A percentile compares a stretch with the other conserved stretches of the same genome.
phyloP scores from a whole-genome alignment of 2,888 invertebrate genomes.

The Apotomis turbidana region DNA sequence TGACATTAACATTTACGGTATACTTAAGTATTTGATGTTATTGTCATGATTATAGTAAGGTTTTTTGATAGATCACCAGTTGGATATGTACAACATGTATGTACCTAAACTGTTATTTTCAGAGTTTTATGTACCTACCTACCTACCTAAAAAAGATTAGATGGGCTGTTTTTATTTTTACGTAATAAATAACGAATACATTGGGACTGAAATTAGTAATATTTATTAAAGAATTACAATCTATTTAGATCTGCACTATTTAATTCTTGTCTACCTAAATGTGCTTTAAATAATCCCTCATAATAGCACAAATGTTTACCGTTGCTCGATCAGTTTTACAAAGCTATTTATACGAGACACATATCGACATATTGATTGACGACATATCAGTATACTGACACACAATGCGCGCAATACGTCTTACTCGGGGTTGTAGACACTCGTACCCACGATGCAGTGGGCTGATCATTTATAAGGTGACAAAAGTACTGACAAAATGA shows the following conservation, averaged over 20 bases:
- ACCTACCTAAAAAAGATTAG: too few relatives aligned
- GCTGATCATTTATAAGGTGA: slow-evolving; percentile 30
- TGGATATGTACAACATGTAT: too few relatives aligned
- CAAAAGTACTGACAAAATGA: slow-evolving; percentile 31
- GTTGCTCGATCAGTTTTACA: slow-evolving; percentile 3
- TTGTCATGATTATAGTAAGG: too few relatives aligned
- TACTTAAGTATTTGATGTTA: too few relatives aligned
- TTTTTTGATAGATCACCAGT: too few relatives aligned
- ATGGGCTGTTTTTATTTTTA: too few relatives aligned
- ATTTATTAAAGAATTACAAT: not conserved
- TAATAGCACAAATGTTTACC: slow-evolving; percentile 11
- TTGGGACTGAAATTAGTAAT: too few relatives aligned
- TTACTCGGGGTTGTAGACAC: slow-evolving; percentile 6
- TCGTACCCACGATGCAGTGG: slow-evolving; percentile 15
- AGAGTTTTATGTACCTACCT: too few relatives aligned
- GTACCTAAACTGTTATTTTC: too few relatives aligned
- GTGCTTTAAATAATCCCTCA: not conserved
- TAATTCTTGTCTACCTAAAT: not conserved
- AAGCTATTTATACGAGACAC: slow-evolving; percentile 7
- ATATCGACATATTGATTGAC: slow-evolving; percentile 32
- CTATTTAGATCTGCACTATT: not conserved
- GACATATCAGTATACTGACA: slow-evolving; percentile 7
- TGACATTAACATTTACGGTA: too few relatives aligned
- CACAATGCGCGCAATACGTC: slow-evolving; percentile 35
- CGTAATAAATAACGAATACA: too few relatives aligned